A percentile compares a stretch with the other conserved stretches of the same genome.
Evolutionary conservation across 2,888 invertebrate genomes (phyloP).

Genomic region (Cheilosia pagana): DNA sequence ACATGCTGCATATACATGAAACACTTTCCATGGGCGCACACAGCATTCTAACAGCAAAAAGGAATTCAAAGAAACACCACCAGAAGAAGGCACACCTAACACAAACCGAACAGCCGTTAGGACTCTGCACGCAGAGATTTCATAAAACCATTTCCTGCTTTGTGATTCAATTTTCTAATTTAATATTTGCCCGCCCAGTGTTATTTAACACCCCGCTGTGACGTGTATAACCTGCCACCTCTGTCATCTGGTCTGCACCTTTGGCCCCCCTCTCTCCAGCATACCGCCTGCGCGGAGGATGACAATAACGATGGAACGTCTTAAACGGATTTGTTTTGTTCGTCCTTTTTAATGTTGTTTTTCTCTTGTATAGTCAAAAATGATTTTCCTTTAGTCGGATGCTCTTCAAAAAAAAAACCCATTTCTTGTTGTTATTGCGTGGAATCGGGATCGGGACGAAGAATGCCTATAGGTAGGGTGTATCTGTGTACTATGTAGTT

Average conservation of each 20-base stretch:
- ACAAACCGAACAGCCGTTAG: constrained; percentile 26
- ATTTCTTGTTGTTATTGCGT: constrained; percentile 1
- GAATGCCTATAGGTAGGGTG: background rate
- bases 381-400: constrained; percentile 11
- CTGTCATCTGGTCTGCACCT: constrained; percentile 20
- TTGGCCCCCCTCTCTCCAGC: background rate
- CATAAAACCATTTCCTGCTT: constrained; percentile 63
- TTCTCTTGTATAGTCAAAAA: constrained; percentile 54
- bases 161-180: constrained; percentile 68
- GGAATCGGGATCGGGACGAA: background rate
- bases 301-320: constrained; percentile 36
- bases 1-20: constrained; percentile 35
- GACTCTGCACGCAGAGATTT: constrained; percentile 58
- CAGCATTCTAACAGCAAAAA: constrained; percentile 25
- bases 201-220: constrained; percentile 64
- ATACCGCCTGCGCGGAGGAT: background rate
- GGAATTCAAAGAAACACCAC: constrained; percentile 28
- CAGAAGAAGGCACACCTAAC: background rate
- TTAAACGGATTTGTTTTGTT: constrained; percentile 62
- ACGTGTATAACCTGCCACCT: constrained; percentile 50
- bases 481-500: background rate
- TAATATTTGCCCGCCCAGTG: constrained; percentile 62
- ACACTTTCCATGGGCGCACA: constrained; percentile 26
- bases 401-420: no score
- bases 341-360: constrained; percentile 59